Percentiles rank a stretch among this genome's conserved stretches.
Conservation (phyloP, 2,113 vertebrate species). For the Coryphaenoides rupestris region DNA sequence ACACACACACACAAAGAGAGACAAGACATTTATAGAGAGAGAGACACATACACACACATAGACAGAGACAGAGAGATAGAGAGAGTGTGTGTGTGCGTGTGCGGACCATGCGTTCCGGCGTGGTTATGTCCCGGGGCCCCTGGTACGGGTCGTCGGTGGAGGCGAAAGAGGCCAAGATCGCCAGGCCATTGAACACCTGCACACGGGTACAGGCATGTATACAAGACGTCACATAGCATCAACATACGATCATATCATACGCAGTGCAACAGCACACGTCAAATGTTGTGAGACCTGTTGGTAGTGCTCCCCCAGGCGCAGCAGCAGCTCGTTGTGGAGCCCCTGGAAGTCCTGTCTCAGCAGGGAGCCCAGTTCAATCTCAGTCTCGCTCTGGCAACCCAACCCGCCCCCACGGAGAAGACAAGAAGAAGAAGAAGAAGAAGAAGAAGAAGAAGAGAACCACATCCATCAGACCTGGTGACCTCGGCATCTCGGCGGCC, state of each 20-base stretch:
- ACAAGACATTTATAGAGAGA: too few relatives aligned
- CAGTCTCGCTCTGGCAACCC: slow-evolving; percentile 86
- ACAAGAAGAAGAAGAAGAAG: neutral
- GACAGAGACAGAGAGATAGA: neutral
- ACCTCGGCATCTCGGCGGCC: too few relatives aligned
- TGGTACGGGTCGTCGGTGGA: slow-evolving; percentile 90
- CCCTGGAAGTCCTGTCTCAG: slow-evolving; percentile 96
- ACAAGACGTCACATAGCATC: neutral
- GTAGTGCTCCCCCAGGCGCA: slow-evolving; percentile 93
- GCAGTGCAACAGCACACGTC: neutral
- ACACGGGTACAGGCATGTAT: neutral
- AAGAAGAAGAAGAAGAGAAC: neutral
- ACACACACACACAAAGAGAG: too few relatives aligned
- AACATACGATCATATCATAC: neutral
- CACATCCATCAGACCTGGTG: neutral
- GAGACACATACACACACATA: too few relatives aligned
- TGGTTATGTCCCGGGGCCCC: slow-evolving; percentile 85
- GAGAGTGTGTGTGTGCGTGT: neutral
- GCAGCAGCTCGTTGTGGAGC: slow-evolving; percentile 91
- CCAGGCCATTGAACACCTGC: slow-evolving; percentile 88
- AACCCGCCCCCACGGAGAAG: too few relatives aligned
- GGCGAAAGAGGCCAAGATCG: slow-evolving; percentile 92
- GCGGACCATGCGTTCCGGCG: slow-evolving; percentile 86
- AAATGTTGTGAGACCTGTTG: slow-evolving; percentile 76
- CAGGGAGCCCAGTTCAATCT: slow-evolving; percentile 93